These are phyloP conservation scores for Xylota segnis DNA, from an alignment of 2,888 invertebrate genomes.

Conservation along the genomic window DNA sequence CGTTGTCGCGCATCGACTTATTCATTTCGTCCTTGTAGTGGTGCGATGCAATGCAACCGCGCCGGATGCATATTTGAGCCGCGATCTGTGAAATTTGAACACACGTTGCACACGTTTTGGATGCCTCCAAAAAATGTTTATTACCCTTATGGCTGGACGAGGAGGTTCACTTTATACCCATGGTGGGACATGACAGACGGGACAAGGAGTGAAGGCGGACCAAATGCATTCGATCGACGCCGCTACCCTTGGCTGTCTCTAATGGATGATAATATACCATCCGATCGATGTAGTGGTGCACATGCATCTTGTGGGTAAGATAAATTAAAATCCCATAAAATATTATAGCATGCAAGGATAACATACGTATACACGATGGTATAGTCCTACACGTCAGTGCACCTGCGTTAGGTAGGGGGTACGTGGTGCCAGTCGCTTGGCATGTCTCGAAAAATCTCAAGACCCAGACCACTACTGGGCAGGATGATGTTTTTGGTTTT, in stretches of 20 bases:
- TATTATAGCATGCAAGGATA: conserved; percentile 40
- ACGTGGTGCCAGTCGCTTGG: conserved; percentile 28
- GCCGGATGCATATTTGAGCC: conserved; percentile 71
- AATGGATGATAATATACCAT: conserved; percentile 41
- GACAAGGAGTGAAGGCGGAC: background rate
- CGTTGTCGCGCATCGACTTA: conserved; percentile 50
- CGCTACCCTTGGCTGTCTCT: conserved; percentile 34
- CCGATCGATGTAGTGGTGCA: conserved; percentile 11
- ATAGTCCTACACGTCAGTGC: conserved; percentile 49
- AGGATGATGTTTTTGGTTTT: conserved; percentile 67
- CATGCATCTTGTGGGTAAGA: conserved; percentile 36
- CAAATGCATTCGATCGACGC: conserved; percentile 55
- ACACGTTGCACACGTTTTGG: conserved; percentile 72
- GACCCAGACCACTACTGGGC: conserved; percentile 40
- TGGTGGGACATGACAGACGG: background rate
- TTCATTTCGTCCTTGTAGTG: conserved; percentile 73
- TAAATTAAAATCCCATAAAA: conserved; percentile 72
- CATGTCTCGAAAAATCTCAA: conserved; percentile 68
- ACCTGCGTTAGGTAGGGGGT: conserved; percentile 68
- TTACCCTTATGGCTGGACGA: conserved; percentile 28
- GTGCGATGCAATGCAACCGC: conserved; percentile 54
- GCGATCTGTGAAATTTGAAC: conserved; percentile 73
- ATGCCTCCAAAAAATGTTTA: conserved; percentile 49
- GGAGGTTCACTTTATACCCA: background rate
- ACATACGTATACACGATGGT: conserved; percentile 17